Evolutionary conservation across 2,113 vertebrate genomes (phyloP).

Genomic region (Chitala chitala): DNA sequence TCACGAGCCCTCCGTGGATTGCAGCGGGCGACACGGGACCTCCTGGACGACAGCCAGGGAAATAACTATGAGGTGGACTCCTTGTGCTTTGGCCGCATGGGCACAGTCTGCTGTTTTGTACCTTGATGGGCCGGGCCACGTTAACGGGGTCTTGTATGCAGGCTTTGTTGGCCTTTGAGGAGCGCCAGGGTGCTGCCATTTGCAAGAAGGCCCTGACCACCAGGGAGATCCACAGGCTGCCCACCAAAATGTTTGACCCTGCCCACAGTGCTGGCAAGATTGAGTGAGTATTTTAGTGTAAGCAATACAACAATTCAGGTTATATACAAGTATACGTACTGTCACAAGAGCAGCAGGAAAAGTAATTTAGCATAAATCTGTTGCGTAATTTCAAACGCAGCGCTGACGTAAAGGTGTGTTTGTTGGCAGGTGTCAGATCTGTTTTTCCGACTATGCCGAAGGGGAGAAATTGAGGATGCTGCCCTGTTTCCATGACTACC

Average conservation of each 20-base stretch:
- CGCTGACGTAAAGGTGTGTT: not conserved
- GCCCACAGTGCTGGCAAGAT: conserved; percentile 45
- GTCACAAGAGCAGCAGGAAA: not conserved
- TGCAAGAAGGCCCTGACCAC: conserved; percentile 49
- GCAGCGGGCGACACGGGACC: conserved; percentile 30
- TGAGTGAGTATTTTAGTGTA: conserved; percentile 47
- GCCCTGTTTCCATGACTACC: conserved; percentile 70
- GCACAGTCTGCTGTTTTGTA: not conserved
- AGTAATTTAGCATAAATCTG: not conserved
- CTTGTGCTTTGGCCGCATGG: not conserved
- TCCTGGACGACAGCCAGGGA: conserved; percentile 47
- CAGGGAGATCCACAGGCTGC: conserved; percentile 58
- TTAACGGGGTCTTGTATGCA: conserved; percentile 25
- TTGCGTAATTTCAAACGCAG: not conserved
- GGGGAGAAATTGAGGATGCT: conserved; percentile 63
- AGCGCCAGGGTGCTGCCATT: conserved; percentile 57
- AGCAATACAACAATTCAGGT: not conserved
- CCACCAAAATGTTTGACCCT: conserved; percentile 53
- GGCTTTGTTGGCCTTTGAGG: conserved; percentile 65
- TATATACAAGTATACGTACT: not conserved
- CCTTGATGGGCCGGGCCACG: not conserved
- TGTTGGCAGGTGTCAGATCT: conserved; percentile 65
- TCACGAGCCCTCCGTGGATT: not conserved
- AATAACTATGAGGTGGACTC: conserved; percentile 63
- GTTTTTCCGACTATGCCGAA: conserved; percentile 57